These are phyloP conservation scores for Norana najaformis DNA, from an alignment of 2,888 invertebrate genomes.

Conservation along the genomic window DNA sequence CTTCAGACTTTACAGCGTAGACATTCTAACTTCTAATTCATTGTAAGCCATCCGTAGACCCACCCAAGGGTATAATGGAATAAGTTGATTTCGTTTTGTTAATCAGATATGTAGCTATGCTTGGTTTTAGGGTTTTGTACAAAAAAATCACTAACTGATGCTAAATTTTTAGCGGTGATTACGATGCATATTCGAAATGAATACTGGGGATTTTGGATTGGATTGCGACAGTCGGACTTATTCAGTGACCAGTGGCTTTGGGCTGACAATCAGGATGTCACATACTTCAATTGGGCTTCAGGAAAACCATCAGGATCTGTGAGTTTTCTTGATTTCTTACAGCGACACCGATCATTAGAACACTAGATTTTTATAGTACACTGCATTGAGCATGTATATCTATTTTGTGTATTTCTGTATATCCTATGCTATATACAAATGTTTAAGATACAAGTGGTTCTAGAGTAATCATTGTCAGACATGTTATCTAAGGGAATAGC, in stretches of 20 bases:
- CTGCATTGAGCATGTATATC: no score
- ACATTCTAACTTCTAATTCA: no score
- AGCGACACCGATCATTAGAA: neutral
- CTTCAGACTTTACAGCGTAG: no score
- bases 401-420: no score
- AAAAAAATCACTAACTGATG: neutral
- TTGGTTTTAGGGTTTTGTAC: neutral
- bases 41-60: no score
- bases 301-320: neutral
- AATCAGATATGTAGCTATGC: neutral
- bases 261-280: slow-evolving; percentile 25
- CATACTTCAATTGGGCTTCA: slow-evolving; percentile 28
- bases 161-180: slow-evolving; percentile 2
- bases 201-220: slow-evolving; percentile 30
- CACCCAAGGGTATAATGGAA: no score
- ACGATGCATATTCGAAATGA: neutral
- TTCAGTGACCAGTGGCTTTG: slow-evolving; percentile 24
- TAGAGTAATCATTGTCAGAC: no score
- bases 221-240: neutral
- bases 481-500: no score
- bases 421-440: no score
- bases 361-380: no score
- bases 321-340: neutral
- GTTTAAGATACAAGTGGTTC: neutral
- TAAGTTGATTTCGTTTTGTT: no score